Base-by-base conservation (phyloP, 2,113 vertebrate genomes). In the Camelus dromedarius region DNA sequence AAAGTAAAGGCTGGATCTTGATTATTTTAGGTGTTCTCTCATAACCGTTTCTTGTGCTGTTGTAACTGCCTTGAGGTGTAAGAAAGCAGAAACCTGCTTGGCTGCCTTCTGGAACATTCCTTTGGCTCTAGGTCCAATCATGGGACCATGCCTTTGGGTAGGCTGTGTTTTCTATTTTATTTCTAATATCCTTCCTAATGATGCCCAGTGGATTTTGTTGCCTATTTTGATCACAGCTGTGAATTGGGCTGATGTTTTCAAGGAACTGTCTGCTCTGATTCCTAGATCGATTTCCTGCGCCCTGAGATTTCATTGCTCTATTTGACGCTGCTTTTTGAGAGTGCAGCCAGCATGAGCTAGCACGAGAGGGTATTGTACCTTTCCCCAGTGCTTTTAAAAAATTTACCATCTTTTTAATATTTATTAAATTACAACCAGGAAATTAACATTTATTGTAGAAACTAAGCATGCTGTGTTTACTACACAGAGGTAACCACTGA, bases 161-260 rank as follows among this genome's bases (percentile, higher is more conserved):
- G 83, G 52, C 22, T 48, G 3, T 91, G 66, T 91, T 91, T 96
- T 83, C 69, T 11, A 11, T 79, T 76, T 85, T 91, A 66, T 66
- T 88, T 81, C 28, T 52, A 77, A 73, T 60, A 30, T 46, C 35
- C 19, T 90, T 89, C n/a, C 67, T 89, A 77, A 89, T 75, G 73
- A 67, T 93, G 30, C 16, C 26, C 42, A 18, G 26, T 35, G 86
- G 64, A 35, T 86, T 95, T 90, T 60, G 64, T 91, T 91, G 70
- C 67, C 83, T 91, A 1, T 96, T 97, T 94, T 54, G 52, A 92
- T 91, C 38, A 12, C 6, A 70, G 50, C 26, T 70, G 20, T 83
- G 89, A 88, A 64, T 62, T 42, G 60, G 67, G 28, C 67, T 94
- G 67, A 73, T 95, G 48, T 90, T 93, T 97, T 96, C 84, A 96